Percentiles rank a stretch among this genome's conserved stretches.
Conservation (phyloP, 2,797 vertebrate species). For the Silurus lanzhouensis region DNA sequence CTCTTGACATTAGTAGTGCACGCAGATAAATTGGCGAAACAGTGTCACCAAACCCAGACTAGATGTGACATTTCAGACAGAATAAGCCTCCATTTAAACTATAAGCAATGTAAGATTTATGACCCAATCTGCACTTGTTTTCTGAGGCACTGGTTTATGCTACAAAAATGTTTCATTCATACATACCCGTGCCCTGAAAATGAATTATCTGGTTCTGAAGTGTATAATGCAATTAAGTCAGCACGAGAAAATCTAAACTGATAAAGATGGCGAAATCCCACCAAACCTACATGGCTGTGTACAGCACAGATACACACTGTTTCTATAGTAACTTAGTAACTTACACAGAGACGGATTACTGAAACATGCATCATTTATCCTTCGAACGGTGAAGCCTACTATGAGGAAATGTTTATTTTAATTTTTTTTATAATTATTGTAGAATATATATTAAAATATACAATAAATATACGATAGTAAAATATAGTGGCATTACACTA, state of each 20-base stretch:
- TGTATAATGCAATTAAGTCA: background rate
- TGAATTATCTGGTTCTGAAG: slow-evolving; percentile 1
- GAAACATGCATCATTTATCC: background rate
- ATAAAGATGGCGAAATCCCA: background rate
- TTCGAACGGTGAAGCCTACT: background rate
- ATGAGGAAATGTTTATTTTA: background rate
- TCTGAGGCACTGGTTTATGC: background rate
- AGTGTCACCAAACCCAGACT: background rate
- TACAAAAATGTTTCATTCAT: background rate
- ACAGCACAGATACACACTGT: background rate
- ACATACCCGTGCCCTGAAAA: background rate
- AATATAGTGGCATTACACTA: background rate
- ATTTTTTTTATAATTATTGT: background rate
- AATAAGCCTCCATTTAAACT: background rate
- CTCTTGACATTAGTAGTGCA: background rate
- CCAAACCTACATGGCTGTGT: background rate
- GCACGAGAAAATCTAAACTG: background rate
- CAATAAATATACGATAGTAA: background rate
- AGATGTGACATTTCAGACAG: background rate
- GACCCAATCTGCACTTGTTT: background rate
- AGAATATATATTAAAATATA: background rate
- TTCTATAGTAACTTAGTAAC: slow-evolving; percentile 1
- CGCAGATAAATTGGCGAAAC: background rate
- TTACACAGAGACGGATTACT: background rate
- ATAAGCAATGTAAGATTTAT: slow-evolving; percentile 3